phyloP scores from a whole-genome alignment of 2,113 vertebrate species.

The Bothrops jararaca region DNA sequence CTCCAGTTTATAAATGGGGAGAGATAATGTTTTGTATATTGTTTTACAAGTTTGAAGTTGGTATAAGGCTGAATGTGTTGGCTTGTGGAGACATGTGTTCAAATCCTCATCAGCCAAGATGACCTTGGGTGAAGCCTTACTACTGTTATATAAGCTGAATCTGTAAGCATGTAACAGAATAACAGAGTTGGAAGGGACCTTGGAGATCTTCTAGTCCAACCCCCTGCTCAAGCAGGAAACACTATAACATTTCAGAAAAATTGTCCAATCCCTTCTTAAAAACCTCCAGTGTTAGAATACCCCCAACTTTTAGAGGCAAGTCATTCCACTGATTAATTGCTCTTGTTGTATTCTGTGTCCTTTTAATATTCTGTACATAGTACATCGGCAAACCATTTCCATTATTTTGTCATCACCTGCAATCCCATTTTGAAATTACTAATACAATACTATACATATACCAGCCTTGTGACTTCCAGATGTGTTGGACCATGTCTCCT shows the following conservation, averaged over 20 bases:
- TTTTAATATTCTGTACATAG: neutral
- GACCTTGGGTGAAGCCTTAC: neutral
- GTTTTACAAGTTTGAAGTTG: slow-evolving; percentile 26
- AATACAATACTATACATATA: neutral
- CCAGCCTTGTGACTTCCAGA: neutral
- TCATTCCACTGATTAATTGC: neutral
- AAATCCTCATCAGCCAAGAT: neutral
- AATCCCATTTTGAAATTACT: neutral
- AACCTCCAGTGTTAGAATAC: neutral
- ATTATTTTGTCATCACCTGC: neutral
- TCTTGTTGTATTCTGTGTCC: neutral
- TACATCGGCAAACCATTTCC: neutral
- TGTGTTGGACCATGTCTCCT: neutral
- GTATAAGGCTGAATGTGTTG: neutral
- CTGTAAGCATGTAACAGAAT: neutral
- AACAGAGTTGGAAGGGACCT: neutral
- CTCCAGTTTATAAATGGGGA: neutral
- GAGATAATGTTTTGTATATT: slow-evolving; percentile 8
- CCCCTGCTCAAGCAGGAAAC: neutral
- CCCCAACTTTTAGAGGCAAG: neutral
- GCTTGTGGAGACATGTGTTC: neutral
- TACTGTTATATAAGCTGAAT: neutral
- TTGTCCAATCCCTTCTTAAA: neutral
- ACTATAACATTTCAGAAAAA: neutral
- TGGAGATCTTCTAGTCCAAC: neutral